These are phyloP conservation scores for Paramuricea clavata DNA, from an alignment of 92 coral and sea anemone species.

Conservation along the genomic window DNA sequence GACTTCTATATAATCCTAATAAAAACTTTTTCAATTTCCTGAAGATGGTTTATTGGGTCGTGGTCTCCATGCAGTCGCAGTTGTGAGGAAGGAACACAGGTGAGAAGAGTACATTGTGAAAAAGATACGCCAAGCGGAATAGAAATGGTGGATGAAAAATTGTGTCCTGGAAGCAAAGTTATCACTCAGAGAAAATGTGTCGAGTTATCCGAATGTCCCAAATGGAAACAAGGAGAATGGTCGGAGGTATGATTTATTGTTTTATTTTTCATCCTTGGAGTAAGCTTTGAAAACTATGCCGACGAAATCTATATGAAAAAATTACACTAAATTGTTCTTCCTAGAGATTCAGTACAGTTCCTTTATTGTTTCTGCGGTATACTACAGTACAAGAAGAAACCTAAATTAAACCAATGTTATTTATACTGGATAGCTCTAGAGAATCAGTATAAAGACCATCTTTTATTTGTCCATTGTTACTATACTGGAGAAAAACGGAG, in stretches of 20 bases:
- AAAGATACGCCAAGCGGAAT: slow-evolving; percentile 71
- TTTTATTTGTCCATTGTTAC: too few relatives aligned
- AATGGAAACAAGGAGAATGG: slow-evolving; percentile 80
- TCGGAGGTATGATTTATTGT: slow-evolving; percentile 74
- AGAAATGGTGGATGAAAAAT: slow-evolving; percentile 78
- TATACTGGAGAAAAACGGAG: too few relatives aligned
- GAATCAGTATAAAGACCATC: too few relatives aligned
- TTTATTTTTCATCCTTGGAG: background rate
- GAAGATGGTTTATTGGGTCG: slow-evolving; percentile 85
- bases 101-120: slow-evolving; percentile 91
- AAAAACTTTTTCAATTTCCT: background rate
- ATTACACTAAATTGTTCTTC: too few relatives aligned
- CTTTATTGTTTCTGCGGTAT: too few relatives aligned
- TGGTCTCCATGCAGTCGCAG: slow-evolving; percentile 89
- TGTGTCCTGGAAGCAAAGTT: slow-evolving; percentile 81
- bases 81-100: slow-evolving; percentile 90
- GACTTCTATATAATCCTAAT: background rate
- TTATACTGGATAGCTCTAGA: too few relatives aligned
- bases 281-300: background rate
- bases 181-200: slow-evolving; percentile 70
- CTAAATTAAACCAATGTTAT: too few relatives aligned
- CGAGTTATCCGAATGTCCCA: slow-evolving; percentile 74
- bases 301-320: too few relatives aligned
- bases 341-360: too few relatives aligned
- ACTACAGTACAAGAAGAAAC: too few relatives aligned